phyloP scores from a whole-genome alignment of 2,113 vertebrate species.

The Columba livia region DNA sequence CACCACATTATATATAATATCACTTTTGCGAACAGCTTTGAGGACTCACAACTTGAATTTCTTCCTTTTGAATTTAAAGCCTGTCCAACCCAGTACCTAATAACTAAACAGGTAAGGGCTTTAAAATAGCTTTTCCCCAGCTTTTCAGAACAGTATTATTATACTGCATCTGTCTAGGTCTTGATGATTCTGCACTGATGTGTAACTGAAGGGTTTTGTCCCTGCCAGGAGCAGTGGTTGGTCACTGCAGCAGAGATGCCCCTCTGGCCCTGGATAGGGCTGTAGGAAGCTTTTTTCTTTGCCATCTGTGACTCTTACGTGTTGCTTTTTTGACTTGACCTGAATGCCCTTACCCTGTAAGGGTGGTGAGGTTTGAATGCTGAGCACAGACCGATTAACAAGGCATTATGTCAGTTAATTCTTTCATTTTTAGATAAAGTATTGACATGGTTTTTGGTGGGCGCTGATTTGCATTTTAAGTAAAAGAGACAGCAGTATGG shows the following conservation, averaged over 20 bases:
- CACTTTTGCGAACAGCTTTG: neutral
- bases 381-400: neutral
- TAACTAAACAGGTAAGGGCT: neutral
- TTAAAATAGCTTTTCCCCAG: neutral
- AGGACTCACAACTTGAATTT: neutral
- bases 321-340: slow-evolving; percentile 27
- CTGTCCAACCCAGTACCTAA: neutral
- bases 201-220: neutral
- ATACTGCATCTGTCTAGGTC: neutral
- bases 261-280: neutral
- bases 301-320: neutral
- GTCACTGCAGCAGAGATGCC: neutral
- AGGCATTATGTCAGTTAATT: slow-evolving; percentile 25
- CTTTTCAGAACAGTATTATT: neutral
- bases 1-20: neutral
- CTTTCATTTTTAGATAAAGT: slow-evolving; percentile 15
- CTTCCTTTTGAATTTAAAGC: neutral
- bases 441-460: neutral
- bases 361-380: neutral
- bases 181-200: neutral
- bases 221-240: neutral
- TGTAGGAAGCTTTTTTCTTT: neutral
- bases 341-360: neutral
- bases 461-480: neutral
- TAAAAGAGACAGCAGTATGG: neutral